Percentiles rank a stretch among this genome's conserved stretches.
Conservation (phyloP, 1,140 invertebrate genomes). For the Amphibalanus amphitrite region DNA sequence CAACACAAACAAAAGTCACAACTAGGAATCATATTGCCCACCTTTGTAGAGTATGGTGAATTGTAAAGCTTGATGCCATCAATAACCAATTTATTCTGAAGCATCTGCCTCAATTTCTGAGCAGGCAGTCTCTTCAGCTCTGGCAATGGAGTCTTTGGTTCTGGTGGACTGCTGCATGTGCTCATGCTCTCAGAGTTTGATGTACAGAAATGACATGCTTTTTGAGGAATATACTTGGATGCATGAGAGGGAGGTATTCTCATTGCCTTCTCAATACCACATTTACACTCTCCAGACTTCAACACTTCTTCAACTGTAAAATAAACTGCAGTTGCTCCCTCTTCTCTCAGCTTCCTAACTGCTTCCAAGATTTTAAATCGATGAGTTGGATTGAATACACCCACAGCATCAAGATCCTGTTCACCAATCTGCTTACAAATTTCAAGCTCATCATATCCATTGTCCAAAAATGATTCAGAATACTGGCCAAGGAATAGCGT, state of each 20-base stretch:
- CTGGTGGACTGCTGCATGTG: background rate
- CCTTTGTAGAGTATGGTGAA: constrained; percentile 4
- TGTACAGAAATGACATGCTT: background rate
- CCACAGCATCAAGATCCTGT: constrained; percentile 85
- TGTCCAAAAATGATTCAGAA: constrained; percentile 81
- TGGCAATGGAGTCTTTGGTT: background rate
- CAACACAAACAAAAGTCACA: no score
- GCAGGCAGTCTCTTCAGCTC: constrained; percentile 5
- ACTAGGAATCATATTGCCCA: no score
- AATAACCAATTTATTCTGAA: constrained; percentile 5
- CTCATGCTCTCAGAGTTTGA: background rate
- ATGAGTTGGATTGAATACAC: constrained; percentile 66
- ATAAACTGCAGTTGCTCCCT: constrained; percentile 80
- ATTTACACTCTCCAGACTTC: constrained; percentile 38
- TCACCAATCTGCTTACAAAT: constrained; percentile 92
- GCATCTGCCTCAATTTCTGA: background rate
- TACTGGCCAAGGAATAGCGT: constrained; percentile 77
- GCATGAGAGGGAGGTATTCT: background rate
- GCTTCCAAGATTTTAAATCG: constrained; percentile 61
- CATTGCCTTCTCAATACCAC: constrained; percentile 28
- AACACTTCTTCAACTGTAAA: constrained; percentile 61
- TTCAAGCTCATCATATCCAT: constrained; percentile 89
- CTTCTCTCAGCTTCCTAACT: constrained; percentile 63
- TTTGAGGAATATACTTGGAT: background rate
- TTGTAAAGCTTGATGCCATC: constrained; percentile 2